Evolutionary conservation across 1,140 invertebrate genomes (phyloP).

Genomic region (Lanistes nyassanus): DNA sequence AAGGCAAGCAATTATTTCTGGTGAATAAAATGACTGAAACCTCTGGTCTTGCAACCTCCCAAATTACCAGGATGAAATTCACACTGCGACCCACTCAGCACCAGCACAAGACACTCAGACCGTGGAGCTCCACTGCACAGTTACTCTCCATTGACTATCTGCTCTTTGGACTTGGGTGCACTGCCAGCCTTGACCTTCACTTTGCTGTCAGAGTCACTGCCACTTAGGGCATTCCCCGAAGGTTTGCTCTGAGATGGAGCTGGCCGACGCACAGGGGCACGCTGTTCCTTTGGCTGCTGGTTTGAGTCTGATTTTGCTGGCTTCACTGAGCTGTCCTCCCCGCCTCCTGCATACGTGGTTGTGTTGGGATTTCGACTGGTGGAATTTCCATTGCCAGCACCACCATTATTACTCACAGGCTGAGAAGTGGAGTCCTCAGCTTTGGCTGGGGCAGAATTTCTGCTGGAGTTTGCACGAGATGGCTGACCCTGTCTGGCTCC

Average conservation of each 20-base stretch:
- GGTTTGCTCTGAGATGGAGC: constrained; percentile 7
- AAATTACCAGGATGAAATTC: constrained; percentile 2
- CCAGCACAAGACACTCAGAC: neutral
- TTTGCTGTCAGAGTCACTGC: constrained; percentile 55
- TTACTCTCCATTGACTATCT: constrained; percentile 58
- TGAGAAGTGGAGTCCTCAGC: constrained; percentile 14
- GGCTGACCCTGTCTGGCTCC: constrained; percentile 2
- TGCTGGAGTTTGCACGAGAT: constrained; percentile 18
- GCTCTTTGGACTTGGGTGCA: constrained; percentile 40
- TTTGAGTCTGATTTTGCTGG: constrained; percentile 29
- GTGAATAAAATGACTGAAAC: no score
- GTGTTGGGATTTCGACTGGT: constrained; percentile 22
- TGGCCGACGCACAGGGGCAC: constrained; percentile 6
- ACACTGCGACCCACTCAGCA: neutral
- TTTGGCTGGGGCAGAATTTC: constrained; percentile 12
- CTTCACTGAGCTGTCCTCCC: constrained; percentile 29
- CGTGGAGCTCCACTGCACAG: neutral
- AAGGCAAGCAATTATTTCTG: neutral
- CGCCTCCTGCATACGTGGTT: constrained; percentile 24
- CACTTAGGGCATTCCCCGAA: constrained; percentile 43
- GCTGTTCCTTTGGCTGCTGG: constrained; percentile 24
- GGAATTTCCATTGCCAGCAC: constrained; percentile 17
- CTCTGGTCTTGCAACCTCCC: neutral
- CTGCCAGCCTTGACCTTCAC: constrained; percentile 36
- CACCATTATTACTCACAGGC: constrained; percentile 16